A percentile compares a stretch with the other conserved stretches of the same genome.
These are phyloP conservation scores for Melanargia galathea DNA, from an alignment of 2,888 invertebrate genomes.

Conservation along the genomic window DNA sequence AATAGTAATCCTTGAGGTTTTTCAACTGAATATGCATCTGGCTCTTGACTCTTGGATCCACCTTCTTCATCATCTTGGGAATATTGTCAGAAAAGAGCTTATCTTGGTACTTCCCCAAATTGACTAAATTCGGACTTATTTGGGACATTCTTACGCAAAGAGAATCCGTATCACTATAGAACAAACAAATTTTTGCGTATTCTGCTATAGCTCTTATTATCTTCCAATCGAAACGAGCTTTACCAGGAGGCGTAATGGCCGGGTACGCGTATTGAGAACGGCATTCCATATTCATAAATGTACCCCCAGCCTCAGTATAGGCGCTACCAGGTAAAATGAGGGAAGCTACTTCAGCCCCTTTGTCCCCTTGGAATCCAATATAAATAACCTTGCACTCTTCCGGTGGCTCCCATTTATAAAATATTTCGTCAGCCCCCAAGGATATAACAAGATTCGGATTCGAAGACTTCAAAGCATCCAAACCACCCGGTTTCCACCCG, in stretches of 20 bases:
- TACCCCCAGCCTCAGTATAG: constrained; percentile 97
- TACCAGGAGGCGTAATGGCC: constrained; percentile 95
- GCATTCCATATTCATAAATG: constrained; percentile 98
- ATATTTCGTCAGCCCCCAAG: constrained; percentile 95
- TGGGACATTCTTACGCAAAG: constrained; percentile 58
- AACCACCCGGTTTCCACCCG: constrained; percentile 91
- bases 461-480: constrained; percentile 78
- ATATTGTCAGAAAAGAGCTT: constrained; percentile 55
- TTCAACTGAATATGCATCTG: constrained; percentile 57
- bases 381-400: constrained; percentile 93
- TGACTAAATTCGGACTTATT: constrained; percentile 65
- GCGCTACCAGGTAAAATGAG: constrained; percentile 96
- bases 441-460: constrained; percentile 91
- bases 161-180: constrained; percentile 55
- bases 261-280: constrained; percentile 93
- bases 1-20: constrained; percentile 63
- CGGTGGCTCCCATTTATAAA: constrained; percentile 88
- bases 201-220: constrained; percentile 85
- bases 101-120: constrained; percentile 54
- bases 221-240: constrained; percentile 98
- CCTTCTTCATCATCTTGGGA: constrained; percentile 40
- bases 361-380: constrained; percentile 96
- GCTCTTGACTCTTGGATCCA: neutral
- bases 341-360: constrained; percentile 94
- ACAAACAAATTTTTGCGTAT: constrained; percentile 55